phyloP scores from a whole-genome alignment of 2,113 vertebrate species.

The Cyphomyrus discorhynchus region DNA sequence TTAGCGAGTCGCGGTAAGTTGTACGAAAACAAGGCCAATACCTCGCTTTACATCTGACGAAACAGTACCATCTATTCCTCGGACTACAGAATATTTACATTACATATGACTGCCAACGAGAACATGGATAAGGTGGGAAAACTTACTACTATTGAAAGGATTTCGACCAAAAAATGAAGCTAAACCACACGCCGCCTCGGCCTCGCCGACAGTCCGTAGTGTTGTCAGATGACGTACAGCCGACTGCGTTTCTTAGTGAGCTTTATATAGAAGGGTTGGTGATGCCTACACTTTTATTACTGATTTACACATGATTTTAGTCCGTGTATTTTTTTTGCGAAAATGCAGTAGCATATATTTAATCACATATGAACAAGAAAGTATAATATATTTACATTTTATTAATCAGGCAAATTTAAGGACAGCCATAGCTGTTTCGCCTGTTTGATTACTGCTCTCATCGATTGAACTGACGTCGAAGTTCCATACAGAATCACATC shows the following conservation, averaged over 20 bases:
- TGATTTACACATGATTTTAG: not conserved
- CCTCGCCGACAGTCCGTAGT: not conserved
- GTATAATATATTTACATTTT: not conserved
- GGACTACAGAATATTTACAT: not conserved
- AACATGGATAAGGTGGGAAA: not conserved
- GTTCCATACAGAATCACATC: not conserved
- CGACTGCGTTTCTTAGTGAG: not conserved
- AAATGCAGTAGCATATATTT: not conserved
- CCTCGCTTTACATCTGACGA: not conserved
- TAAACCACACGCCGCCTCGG: not conserved
- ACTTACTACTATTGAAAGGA: not conserved
- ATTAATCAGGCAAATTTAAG: not conserved
- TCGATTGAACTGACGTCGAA: not conserved
- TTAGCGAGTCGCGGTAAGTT: not conserved
- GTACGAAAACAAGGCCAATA: not conserved
- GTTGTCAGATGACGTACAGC: conserved; percentile 2
- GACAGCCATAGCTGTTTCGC: not conserved
- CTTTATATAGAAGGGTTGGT: not conserved
- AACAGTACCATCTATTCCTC: not conserved
- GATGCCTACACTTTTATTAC: not conserved
- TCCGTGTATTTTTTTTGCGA: not conserved
- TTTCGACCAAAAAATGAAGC: not conserved
- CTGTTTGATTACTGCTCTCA: not conserved
- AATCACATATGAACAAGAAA: not conserved
- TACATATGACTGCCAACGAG: not conserved